Evolutionary conservation across 2,113 vertebrate genomes (phyloP), one percentile per base, ranked within the genome.

Genomic region (Oreochromis niloticus): DNA sequence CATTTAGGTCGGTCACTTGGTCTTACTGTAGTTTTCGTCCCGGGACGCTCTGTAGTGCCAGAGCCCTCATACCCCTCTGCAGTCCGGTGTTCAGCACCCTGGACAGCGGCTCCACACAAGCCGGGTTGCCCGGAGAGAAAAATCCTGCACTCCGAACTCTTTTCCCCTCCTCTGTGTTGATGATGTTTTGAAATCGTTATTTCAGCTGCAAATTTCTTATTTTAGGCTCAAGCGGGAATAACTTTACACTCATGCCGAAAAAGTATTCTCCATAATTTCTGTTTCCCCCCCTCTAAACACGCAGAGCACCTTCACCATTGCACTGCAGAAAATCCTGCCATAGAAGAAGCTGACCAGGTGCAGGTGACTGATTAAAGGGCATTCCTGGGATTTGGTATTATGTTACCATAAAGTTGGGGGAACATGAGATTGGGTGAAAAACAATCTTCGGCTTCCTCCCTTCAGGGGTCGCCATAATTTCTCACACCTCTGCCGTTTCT

Each of bases 61-160:
- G 39, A 59, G n/a, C 59, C 16, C 32, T 81, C 24, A 19, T 7
- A n/a, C 34, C 79, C 27, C 27, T 85, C 14, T 80, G 71, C 86
- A 83, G 80, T 78, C 85, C 73, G 4, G 79, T 43, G 7, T 95
- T 88, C 93, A 95, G 94, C 34, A 94, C 93, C 92, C 3, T 84
- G 94, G 92, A 94, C 89, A 93, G 94, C 83, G 83, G 12, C 86
- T 87, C 82, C 4, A 3, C 81, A 32, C 39, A 6, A 32, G 11
- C 4, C 4, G 34, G 59, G 30, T 68, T 79, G 41, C 48, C 41
- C 71, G 48, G 73, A 19, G 54, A 24, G 34, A 36, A 46, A 54
- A 81, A 24, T 11, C 30, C 9, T 17, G 3, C 54, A 12, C 46
- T 34, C 17, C 17, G 11, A 85, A 27, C 50, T 87, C 34, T 9